These are phyloP conservation scores for Netelia virgata DNA, from an alignment of 2,888 invertebrate species.

Conservation along the genomic window DNA sequence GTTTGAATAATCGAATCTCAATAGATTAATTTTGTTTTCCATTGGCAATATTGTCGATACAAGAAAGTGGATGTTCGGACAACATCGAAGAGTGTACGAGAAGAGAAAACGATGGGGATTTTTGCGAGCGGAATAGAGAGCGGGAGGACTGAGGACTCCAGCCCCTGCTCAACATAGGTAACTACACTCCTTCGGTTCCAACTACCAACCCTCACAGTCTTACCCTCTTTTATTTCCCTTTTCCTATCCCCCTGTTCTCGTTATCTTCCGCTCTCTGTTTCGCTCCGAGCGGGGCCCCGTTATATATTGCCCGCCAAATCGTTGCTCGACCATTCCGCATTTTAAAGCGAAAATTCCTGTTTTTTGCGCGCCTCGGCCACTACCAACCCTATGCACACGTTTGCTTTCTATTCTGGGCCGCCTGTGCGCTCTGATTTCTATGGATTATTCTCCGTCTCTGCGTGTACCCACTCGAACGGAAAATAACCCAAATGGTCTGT, in stretches of 20 bases:
- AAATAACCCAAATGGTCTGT: constrained; percentile 84
- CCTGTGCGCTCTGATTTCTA: constrained; percentile 69
- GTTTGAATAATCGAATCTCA: too few species aligned
- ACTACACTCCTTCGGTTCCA: constrained; percentile 51
- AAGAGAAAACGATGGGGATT: constrained; percentile 73
- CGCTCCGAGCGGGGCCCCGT: constrained; percentile 60
- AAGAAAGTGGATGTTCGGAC: constrained; percentile 29
- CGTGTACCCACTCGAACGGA: constrained; percentile 83
- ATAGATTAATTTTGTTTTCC: neutral
- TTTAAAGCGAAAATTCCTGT: constrained; percentile 84
- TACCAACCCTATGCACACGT: constrained; percentile 69
- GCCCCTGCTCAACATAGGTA: constrained; percentile 69
- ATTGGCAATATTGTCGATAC: neutral
- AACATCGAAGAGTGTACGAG: constrained; percentile 22
- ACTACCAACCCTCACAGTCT: constrained; percentile 60
- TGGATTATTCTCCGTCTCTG: constrained; percentile 81
- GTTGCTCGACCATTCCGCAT: constrained; percentile 81
- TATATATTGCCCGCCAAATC: constrained; percentile 80
- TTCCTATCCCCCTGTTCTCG: constrained; percentile 51
- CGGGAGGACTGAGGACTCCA: constrained; percentile 72
- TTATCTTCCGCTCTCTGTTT: constrained; percentile 39
- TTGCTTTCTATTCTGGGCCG: constrained; percentile 67
- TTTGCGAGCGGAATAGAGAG: constrained; percentile 79
- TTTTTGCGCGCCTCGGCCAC: constrained; percentile 72
- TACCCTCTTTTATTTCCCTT: constrained; percentile 37